Base-by-base conservation (phyloP, 2,888 invertebrate species). In the Perizoma affinitatum region DNA sequence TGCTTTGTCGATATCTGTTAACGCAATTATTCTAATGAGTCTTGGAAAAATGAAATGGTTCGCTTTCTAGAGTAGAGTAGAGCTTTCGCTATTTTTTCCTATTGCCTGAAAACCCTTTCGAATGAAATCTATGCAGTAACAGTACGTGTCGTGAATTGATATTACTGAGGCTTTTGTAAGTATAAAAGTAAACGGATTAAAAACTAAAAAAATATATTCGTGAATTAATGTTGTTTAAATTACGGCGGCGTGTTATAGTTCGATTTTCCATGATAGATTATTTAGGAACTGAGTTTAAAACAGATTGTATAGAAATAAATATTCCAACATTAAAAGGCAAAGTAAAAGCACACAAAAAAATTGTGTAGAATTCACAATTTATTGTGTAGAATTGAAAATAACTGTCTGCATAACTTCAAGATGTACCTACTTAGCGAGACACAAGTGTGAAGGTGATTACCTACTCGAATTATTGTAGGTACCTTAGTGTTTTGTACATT, bases 381-480 rank as follows among this genome's bases (percentile, higher is more conserved):
- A 22, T 6, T n/a, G 5, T 5, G n/a, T n/a, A 43, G 0, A 43
- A 10, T 9, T 10, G 6, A 36, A 41, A 33, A 35, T 38, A 38
- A 46, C 5, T 38, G 45, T 58, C 42, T 63, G 58, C 54, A 59
- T 52, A 58, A 22, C 22, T 22, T 49, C 54, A 58, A 44, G 45
- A 51, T 58, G 33, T 22, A 33, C 9, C 4, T 33, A 33, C 9
- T 6, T 33, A 33, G 33, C 52, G 59, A 63, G 11, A 58, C 58
- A 57, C 63, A 67, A 63, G 53, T 65, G 65, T 65, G 40, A 44
- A 7, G 34, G 10, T 45, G 53, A 62, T 66, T 64, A 64, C 63
- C 61, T 65, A 51, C 49, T 60, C 42, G 49, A 55, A 52, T 69
- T 57, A 58, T 65, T 55, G 59, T 65, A 10, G 40, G 40, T 40